phyloP scores from a whole-genome alignment of 2,888 invertebrate genomes.

The Phlogophora meticulosa region DNA sequence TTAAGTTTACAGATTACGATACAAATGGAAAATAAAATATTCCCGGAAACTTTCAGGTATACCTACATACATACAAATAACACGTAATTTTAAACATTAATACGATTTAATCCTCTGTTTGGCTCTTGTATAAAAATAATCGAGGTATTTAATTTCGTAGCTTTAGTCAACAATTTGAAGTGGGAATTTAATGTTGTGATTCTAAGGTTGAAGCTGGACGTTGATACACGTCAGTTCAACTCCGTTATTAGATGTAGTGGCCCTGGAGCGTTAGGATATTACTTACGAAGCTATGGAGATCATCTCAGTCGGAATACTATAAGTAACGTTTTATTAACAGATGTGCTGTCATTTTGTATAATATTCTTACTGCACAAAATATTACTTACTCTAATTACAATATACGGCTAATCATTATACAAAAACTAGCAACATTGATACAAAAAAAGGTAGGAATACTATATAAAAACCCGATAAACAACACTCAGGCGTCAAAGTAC shows the following conservation, averaged over 20 bases:
- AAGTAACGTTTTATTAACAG: background rate
- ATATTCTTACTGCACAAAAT: too few relatives aligned
- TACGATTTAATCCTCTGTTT: background rate
- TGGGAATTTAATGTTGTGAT: background rate
- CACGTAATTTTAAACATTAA: background rate
- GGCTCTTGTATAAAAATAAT: background rate
- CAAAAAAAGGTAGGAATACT: too few relatives aligned
- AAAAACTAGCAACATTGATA: too few relatives aligned
- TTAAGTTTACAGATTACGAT: too few relatives aligned
- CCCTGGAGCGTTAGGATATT: background rate
- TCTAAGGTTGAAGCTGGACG: conserved; percentile 8
- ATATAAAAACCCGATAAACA: too few relatives aligned
- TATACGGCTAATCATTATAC: too few relatives aligned
- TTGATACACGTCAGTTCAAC: background rate
- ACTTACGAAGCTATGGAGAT: background rate
- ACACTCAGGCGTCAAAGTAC: too few relatives aligned
- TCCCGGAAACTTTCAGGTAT: background rate
- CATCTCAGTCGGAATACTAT: background rate
- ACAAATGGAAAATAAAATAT: background rate
- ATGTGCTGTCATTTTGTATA: too few relatives aligned
- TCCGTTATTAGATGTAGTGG: background rate
- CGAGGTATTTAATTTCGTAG: conserved; percentile 3
- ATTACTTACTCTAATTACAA: too few relatives aligned
- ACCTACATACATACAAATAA: background rate
- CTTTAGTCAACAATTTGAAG: background rate